A percentile compares a stretch with the other conserved stretches of the same genome.
phyloP scores from a whole-genome alignment of 2,113 vertebrate genomes.

The Platycercus adscitus region DNA sequence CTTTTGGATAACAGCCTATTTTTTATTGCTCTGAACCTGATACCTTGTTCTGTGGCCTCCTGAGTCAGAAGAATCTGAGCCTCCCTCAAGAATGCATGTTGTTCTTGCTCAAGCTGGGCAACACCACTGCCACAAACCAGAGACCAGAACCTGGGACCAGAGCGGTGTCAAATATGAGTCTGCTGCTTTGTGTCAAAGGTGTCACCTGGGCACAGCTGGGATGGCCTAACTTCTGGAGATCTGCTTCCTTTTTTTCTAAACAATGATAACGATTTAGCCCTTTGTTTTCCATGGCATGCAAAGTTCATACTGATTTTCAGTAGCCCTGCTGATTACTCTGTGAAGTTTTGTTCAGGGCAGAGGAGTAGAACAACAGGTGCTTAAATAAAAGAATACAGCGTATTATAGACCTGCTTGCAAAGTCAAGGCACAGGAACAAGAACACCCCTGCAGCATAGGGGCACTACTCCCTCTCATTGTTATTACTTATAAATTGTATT shows the following conservation, averaged over 20 bases:
- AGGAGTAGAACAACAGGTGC: background rate
- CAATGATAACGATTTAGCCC: background rate
- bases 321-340: background rate
- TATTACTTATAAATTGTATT: background rate
- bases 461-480: background rate
- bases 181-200: background rate
- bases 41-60: background rate
- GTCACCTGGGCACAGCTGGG: background rate
- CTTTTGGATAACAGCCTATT: background rate
- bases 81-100: background rate
- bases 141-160: background rate
- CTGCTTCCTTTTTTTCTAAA: background rate
- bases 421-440: background rate
- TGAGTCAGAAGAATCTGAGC: background rate
- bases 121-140: accelerated
- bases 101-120: background rate
- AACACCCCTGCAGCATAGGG: background rate
- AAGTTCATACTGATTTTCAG: background rate
- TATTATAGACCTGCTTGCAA: background rate
- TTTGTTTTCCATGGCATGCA: background rate
- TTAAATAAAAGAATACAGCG: background rate
- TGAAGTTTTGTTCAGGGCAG: background rate
- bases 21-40: background rate
- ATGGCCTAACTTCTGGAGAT: background rate
- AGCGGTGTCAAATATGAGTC: background rate